Percentiles rank a stretch among this genome's conserved stretches.
Evolutionary conservation across 92 coral and sea anemone genomes (phyloP).

Genomic region (Parazoanthus swiftii): DNA sequence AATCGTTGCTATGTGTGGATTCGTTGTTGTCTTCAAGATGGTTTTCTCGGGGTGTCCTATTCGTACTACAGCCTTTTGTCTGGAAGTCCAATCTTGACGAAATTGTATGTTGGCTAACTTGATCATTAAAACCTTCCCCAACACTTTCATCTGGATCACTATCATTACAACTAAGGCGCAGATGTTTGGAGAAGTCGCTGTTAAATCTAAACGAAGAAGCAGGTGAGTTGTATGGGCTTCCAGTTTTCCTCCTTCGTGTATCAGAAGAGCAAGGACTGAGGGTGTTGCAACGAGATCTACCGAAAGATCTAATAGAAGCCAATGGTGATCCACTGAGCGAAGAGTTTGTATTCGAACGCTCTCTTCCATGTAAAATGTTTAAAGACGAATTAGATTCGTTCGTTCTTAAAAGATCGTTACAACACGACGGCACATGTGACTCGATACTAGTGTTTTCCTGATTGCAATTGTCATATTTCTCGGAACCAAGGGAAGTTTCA

Average conservation of each 20-base stretch:
- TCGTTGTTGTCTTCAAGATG: conserved; percentile 4
- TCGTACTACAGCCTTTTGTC: not conserved
- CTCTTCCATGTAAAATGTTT: not conserved
- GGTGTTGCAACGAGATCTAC: not conserved
- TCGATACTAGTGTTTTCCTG: too few species aligned
- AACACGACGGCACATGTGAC: not conserved
- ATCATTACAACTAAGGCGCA: conserved; percentile 49
- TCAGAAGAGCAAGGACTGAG: conserved; percentile 17
- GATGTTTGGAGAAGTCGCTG: conserved; percentile 51
- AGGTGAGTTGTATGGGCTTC: conserved; percentile 33
- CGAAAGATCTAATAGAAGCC: not conserved
- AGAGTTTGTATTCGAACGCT: not conserved
- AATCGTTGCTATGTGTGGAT: conserved; percentile 1
- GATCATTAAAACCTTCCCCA: not conserved
- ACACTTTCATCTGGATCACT: not conserved
- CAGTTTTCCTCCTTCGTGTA: conserved; percentile 33
- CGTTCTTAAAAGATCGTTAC: not conserved
- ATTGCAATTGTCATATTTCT: not conserved
- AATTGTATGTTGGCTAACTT: not conserved
- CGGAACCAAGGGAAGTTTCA: not conserved
- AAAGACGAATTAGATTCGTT: conserved; percentile 18
- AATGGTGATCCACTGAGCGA: not conserved
- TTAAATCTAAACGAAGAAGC: conserved; percentile 22
- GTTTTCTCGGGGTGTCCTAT: not conserved
- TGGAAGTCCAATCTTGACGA: not conserved